Percentiles rank a stretch among this genome's conserved stretches.
Evolutionary conservation across 2,113 vertebrate genomes (phyloP).

Genomic region (Pterocles orientalis): DNA sequence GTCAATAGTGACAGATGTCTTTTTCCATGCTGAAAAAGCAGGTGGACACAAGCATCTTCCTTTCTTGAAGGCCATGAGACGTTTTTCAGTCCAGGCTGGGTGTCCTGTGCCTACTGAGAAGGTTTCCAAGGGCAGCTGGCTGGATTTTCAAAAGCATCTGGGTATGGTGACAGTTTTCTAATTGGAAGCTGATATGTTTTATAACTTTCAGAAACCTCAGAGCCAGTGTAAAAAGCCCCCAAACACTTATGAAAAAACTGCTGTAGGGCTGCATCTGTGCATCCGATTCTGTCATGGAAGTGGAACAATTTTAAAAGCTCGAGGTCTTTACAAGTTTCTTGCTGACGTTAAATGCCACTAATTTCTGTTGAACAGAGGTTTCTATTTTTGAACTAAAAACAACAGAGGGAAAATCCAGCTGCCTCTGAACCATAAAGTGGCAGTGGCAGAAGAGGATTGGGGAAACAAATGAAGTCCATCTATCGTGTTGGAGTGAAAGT

Average conservation of each 20-base stretch:
- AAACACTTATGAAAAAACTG: neutral
- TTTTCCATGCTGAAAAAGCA: neutral
- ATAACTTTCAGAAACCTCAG: neutral
- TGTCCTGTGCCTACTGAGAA: too few relatives aligned
- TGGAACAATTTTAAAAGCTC: neutral
- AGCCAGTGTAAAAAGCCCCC: neutral
- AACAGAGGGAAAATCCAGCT: neutral
- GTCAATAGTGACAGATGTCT: neutral
- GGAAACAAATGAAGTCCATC: conserved; percentile 17
- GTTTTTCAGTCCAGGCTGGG: neutral
- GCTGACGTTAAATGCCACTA: neutral
- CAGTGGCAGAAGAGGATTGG: neutral
- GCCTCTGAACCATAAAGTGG: neutral
- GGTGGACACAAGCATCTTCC: neutral
- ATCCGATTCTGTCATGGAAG: neutral
- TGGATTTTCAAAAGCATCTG: neutral
- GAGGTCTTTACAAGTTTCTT: neutral
- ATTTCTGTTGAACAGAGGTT: neutral
- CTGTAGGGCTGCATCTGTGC: neutral
- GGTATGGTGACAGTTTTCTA: neutral
- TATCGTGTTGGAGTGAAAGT: neutral
- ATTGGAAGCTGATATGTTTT: neutral
- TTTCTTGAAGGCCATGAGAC: neutral
- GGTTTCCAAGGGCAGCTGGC: neutral
- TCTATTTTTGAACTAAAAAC: neutral